Base-by-base conservation (phyloP, 2,888 invertebrate genomes). In the Alsophila aescularia region DNA sequence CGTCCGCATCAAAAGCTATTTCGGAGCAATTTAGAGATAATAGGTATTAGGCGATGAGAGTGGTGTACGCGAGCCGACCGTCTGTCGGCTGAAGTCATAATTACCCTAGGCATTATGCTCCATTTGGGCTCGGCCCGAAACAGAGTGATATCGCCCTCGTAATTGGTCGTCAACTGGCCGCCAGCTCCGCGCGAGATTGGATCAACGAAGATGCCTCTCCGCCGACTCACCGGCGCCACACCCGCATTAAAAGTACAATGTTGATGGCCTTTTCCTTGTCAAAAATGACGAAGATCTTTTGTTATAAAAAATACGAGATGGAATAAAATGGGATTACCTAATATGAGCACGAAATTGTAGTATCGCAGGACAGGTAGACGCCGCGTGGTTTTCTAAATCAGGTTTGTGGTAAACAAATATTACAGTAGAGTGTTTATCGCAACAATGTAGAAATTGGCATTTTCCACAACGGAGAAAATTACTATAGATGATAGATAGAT, bases 221-320 rank as follows among this genome's bases (percentile, higher is more conserved):
- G 80, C 80, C 88, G 87, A 74, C 86, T 67, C 74, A 62, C 69
- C 81, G 92, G 92, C 92, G 91, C 92, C 92, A 80, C 71, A 66
- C 74, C 75, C 81, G 78, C 83, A 88, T 91, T 90, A 78, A n/a
- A n/a, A n/a, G n/a, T 77, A 92, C 86, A 86, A 80, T 74, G 87
- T 86, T 90, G 92, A 92, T 91, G 87, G 89, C 88, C 86, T 89
- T 90, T 90, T 90, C 90, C 90, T 84, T 90, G 90, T 90, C 90
- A 91, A 89, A 91, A 92, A 87, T 90, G 90, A 90, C 90, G 90
- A 83, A 89, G 91, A 90, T 88, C 88, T 83, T 81, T 87, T 83
- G 84, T 83, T 79, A 77, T 87, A 88, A 90, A 89, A 87, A 90
- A 83, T 75, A 79, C 74, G 77, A 82, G 82, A 83, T 80, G 84